Base-by-base conservation (phyloP, 1,140 invertebrate genomes). In the Conus ventricosus region DNA sequence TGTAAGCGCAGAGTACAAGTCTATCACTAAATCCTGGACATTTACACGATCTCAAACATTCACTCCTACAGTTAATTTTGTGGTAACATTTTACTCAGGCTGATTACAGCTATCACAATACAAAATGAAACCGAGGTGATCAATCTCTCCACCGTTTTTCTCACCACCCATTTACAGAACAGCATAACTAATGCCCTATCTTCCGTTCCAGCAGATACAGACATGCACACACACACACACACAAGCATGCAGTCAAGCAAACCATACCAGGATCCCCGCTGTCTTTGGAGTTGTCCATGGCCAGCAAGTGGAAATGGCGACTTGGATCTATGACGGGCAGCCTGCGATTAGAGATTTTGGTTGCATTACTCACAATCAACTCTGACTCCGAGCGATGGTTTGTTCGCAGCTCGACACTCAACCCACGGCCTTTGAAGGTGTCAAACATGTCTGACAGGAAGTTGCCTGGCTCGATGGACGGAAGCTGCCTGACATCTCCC, bases 391-490 rank as follows among this genome's bases (percentile, higher is more conserved):
- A 89, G 53, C 94, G 88, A 82, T 95, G 94, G 78, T 94, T 95
- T 4, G 91, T 92, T 51, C 71, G 89, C 11, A 95, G 88, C 83
- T 93, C 92, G 23, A 94, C 87, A 80, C 91, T 86, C 87, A 91
- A 90, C 10, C 92, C 91, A 4, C 39, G 67, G 85, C 81, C 57
- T 53, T 88, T 27, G 67, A 91, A 75, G 84, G 90, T 80, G 54
- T 67, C 11, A 54, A 90, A 92, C 76, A 94, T 88, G 87, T 94
- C 94, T 4, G 60, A 78, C 13, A 95, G 91, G 85, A 95, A 94
- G 85, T 94, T 92, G n/a, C 94, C 94, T 4, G 94, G 92, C 88
- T 94, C 93, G 39, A 95, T 94, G 23, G 94, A 94, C 0, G 94
- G 94, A 60, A 95, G 89, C 91, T 95, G 94, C 88, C 93, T 84